Evolutionary conservation across 2,888 invertebrate species (phyloP).

Genomic region (Meiosimyza decipiens): DNA sequence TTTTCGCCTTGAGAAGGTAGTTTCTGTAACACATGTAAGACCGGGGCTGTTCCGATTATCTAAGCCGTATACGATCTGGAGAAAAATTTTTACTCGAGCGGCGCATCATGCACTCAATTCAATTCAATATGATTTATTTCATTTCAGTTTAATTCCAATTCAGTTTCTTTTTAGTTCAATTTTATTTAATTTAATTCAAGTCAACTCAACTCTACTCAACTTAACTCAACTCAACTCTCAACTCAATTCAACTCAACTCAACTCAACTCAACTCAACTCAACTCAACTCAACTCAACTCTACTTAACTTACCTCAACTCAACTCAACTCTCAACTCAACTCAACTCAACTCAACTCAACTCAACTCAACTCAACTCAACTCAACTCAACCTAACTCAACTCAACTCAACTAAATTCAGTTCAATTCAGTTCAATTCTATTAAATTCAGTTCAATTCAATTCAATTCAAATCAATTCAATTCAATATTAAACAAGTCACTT

Average conservation of each 20-base stretch:
- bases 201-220: neutral
- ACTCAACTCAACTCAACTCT: no score
- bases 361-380: no score
- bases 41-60: no score
- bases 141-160: neutral
- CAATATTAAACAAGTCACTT: slow-evolving; percentile 34
- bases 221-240: neutral
- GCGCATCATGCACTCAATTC: no score
- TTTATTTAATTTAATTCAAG: neutral
- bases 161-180: no score
- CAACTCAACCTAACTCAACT: neutral
- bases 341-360: neutral
- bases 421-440: slow-evolving; percentile 26
- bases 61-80: no score
- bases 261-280: no score
- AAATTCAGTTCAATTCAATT: slow-evolving; percentile 23
- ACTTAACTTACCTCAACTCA: no score
- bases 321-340: neutral
- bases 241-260: neutral
- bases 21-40: no score
- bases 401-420: slow-evolving; percentile 14
- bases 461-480: slow-evolving; percentile 29
- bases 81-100: no score
- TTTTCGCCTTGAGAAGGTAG: no score
- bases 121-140: no score